These are phyloP conservation scores for Omphaloscelis lunosa DNA, from an alignment of 2,888 invertebrate species.

Conservation along the genomic window DNA sequence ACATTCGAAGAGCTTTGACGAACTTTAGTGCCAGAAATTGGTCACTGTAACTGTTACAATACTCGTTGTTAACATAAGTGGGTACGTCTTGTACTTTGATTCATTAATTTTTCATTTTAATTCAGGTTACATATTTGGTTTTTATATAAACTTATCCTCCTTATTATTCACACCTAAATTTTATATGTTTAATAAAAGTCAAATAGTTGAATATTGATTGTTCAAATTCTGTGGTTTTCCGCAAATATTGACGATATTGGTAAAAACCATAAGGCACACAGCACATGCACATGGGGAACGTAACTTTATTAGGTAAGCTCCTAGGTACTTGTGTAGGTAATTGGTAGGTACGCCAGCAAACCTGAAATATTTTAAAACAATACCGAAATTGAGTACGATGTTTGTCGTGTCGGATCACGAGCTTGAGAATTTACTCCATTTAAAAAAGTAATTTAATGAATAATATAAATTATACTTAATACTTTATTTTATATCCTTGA, in stretches of 20 bases:
- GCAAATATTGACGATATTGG: neutral
- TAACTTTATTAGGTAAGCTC: neutral
- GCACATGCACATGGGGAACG: neutral
- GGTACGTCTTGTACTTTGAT: neutral
- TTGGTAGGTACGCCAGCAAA: too few species aligned
- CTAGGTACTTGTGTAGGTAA: too few species aligned
- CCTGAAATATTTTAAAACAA: neutral
- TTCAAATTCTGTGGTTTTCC: constrained; percentile 3
- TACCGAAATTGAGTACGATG: neutral
- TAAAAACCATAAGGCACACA: neutral
- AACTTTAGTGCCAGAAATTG: neutral
- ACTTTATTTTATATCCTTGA: neutral
- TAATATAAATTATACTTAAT: neutral
- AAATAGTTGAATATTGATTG: neutral
- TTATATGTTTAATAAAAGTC: neutral
- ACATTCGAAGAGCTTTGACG: too few species aligned
- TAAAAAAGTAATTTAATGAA: neutral
- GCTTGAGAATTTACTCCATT: neutral
- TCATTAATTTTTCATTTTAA: neutral
- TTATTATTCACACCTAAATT: neutral
- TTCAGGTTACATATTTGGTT: neutral
- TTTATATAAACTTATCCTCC: neutral
- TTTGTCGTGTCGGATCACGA: neutral
- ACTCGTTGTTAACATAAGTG: neutral
- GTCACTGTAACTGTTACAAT: neutral